Base-by-base conservation (phyloP, 2,113 vertebrate genomes). In the Camelus bactrianus region DNA sequence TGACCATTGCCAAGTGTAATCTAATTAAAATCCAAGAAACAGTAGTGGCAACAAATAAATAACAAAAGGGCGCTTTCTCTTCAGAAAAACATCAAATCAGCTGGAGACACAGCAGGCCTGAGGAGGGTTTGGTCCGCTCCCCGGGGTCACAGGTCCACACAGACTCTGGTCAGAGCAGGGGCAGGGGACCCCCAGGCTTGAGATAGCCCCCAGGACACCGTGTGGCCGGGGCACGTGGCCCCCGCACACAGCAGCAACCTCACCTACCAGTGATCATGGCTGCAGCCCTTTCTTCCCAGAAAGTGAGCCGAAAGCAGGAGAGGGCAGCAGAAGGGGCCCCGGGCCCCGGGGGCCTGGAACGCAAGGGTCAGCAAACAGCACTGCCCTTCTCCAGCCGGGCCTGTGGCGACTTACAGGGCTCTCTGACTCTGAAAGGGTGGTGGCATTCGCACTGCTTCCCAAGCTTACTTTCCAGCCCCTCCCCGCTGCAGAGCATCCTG, bases 11-110 rank as follows among this genome's bases (percentile, higher is more conserved):
- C 81, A 93, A 85, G 38, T 32, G 32, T 79, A 92, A 97, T 62
- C 92, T 64, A 96, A 94, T 97, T 94, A 95, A 89, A 97, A 92
- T 76, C 64, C 72, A 89, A 94, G 96, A 64, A 96, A 84, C 50
- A 22, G 95, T 38, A 92, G 48, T 28, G 52, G 65, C 56, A 92
- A 84, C 86, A 77, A 75, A 83, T 42, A 97, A 95, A 88, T 52
- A 85, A 38, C 64, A 48, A 91, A 65, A 95, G 15, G 76, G 54
- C 13, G 62, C 54, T 56, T 94, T 90, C 75, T 81, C 58, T 90
- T 83, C 50, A 79, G 92, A 72, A 94, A 93, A 93, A 60, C 6
- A 73, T n/a, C 54, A 52, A 56, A 48, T 30, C 12, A 48, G 58
- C 52, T 7, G 60, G 42, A 82, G 52, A 58, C 11, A 2, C 12